Evolutionary conservation across 2,113 vertebrate genomes (phyloP), one percentile per base, ranked within the genome.

Genomic region (Prolemur simus): DNA sequence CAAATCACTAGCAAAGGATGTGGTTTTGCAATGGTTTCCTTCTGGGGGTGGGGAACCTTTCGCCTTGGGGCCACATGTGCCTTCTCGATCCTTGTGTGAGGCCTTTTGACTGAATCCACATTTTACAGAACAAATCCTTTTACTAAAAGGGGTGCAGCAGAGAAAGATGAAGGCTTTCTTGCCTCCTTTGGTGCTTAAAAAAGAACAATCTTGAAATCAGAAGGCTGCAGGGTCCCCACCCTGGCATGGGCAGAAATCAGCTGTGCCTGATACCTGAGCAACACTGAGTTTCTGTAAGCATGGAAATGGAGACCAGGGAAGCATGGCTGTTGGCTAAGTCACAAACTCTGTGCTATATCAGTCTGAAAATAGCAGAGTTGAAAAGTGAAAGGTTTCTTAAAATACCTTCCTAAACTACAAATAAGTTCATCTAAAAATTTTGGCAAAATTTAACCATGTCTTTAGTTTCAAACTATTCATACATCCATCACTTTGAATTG

Each of bases 371-470:
- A 42, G 0, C 2, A 42, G 5, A 69, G 21, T 29, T 52, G 11
- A 68, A 76, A 88, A 94, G 25, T 25, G 54, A 14, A 87, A 25
- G n/a, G 45, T 73, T 89, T 94, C 12, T 80, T 76, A 58, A 91
- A 54, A 54, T 71, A 10, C 14, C 29, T 52, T 74, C n/a, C 8
- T 89, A 87, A 68, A 84, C 45, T 64, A 8, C 7, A 73, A 52
- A 86, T 81, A 49, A 56, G 9, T n/a, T 34, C 5, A 92, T 34
- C 12, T 91, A 8, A 92, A 86, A 56, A 14, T 15, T 56, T 47
- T 1, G 5, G 2, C 9, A 56, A 80, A 92, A 64, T 85, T 42
- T 76, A 84, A 60, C 0, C 3, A 83, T 91, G 63, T 78, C 27
- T 94, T 60, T 80, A 52, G 3, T 23, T 52, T 92, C 5, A 85